Evolutionary conservation across 2,113 vertebrate species (phyloP).

Genomic region (Xiphorhynchus elegans): DNA sequence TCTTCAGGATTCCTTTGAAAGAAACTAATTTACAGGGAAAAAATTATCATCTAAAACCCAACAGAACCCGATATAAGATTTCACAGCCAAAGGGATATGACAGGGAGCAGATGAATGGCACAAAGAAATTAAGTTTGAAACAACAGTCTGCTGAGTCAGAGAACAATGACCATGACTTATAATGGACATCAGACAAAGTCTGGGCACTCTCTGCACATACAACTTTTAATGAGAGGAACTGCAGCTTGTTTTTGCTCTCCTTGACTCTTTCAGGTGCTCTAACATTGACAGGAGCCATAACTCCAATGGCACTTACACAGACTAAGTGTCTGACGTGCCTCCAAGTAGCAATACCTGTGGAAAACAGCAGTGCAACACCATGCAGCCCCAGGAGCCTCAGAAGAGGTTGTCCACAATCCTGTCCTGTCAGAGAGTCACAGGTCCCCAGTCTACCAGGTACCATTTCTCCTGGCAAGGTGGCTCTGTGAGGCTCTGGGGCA

Average conservation of each 20-base stretch:
- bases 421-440: not conserved
- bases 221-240: not conserved
- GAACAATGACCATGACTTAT: not conserved
- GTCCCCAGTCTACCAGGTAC: not conserved
- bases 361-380: not conserved
- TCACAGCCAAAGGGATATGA: not conserved
- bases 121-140: slow-evolving; percentile 21
- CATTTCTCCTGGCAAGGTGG: not conserved
- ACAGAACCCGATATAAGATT: not conserved
- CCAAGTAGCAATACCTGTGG: not conserved
- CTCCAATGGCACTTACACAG: not conserved
- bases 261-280: not conserved
- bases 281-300: not conserved
- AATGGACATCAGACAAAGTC: not conserved
- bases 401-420: not conserved
- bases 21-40: not conserved
- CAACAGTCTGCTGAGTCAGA: slow-evolving; percentile 25
- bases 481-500: not conserved
- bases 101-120: not conserved
- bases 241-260: not conserved
- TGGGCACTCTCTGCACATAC: not conserved
- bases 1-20: not conserved
- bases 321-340: not conserved
- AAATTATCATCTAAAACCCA: not conserved
- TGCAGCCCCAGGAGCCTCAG: not conserved